Conservation (phyloP, 2,113 vertebrate species). For the Leiothrix lutea region DNA sequence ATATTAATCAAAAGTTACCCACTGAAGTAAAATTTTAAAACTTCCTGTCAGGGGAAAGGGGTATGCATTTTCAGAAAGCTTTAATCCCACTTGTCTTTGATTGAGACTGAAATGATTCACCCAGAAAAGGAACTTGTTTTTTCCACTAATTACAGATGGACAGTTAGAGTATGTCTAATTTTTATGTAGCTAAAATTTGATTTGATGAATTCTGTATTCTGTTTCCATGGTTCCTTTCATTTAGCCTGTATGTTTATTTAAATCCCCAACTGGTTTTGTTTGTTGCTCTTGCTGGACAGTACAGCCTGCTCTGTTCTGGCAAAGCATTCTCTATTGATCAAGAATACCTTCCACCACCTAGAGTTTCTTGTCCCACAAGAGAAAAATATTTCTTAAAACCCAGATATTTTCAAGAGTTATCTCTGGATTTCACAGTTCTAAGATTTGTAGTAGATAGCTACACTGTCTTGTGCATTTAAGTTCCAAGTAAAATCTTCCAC, state of each 20-base stretch:
- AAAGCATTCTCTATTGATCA: not conserved
- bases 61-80: not conserved
- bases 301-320: not conserved
- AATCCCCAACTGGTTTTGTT: not conserved
- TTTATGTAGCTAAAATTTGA: not conserved
- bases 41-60: not conserved
- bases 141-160: not conserved
- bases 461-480: not conserved
- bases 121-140: not conserved
- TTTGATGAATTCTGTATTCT: not conserved
- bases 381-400: not conserved
- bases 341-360: not conserved
- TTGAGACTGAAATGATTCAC: not conserved
- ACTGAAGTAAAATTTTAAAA: not conserved
- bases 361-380: not conserved
- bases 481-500: not conserved
- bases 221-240: not conserved
- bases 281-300: not conserved
- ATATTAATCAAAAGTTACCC: not conserved
- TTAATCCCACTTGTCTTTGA: not conserved
- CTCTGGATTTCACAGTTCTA: not conserved
- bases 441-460: not conserved
- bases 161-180: not conserved
- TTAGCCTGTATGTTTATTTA: not conserved
- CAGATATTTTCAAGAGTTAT: not conserved